phyloP scores from a whole-genome alignment of 2,888 invertebrate genomes.

The Philaethria dido region DNA sequence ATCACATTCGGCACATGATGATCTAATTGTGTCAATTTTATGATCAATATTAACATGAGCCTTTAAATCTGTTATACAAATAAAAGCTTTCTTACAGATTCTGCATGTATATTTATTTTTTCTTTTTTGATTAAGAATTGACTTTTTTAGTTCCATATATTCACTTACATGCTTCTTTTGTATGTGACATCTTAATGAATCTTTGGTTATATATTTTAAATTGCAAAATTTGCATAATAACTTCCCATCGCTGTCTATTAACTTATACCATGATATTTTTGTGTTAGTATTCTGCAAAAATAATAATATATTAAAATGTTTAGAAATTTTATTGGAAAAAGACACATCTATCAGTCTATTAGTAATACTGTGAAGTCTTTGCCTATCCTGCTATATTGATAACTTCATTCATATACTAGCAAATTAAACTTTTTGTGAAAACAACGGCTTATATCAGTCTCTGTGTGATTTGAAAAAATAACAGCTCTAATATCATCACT shows the following conservation, averaged over 20 bases:
- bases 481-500: no score
- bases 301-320: neutral
- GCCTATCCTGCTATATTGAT: no score
- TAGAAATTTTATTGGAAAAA: no score
- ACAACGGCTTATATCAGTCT: no score
- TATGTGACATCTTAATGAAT: slow-evolving; percentile 51
- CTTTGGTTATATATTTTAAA: slow-evolving; percentile 49
- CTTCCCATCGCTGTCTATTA: slow-evolving; percentile 47
- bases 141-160: slow-evolving; percentile 42
- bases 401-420: no score
- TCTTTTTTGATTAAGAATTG: slow-evolving; percentile 46
- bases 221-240: slow-evolving; percentile 55
- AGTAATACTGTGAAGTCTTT: no score
- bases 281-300: slow-evolving; percentile 19
- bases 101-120: slow-evolving; percentile 49
- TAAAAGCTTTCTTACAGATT: slow-evolving; percentile 50
- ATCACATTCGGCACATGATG: slow-evolving; percentile 49
- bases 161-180: slow-evolving; percentile 50
- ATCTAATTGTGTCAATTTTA: slow-evolving; percentile 38
- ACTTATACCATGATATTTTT: slow-evolving; percentile 46
- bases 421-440: no score
- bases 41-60: slow-evolving; percentile 46
- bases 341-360: no score
- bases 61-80: slow-evolving; percentile 43
- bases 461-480: no score